Base-by-base conservation (phyloP, 30 jellyfish, hydroid and myxozoan genomes). In the Chironex yamaguchii region DNA sequence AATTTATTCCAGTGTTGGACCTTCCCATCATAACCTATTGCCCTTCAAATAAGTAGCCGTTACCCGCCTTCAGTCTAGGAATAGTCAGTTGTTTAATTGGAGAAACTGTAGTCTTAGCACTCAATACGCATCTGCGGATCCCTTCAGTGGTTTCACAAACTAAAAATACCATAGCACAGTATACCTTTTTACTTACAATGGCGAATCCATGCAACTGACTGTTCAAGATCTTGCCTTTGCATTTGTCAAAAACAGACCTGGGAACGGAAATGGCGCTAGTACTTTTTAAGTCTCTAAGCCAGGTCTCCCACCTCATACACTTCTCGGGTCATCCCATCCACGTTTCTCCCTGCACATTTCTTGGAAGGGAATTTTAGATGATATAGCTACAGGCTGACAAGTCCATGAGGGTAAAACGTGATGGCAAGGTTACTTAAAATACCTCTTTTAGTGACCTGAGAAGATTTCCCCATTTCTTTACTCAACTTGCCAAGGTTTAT, bases 281-380 rank as follows among this genome's bases (percentile, higher is more conserved):
- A 6, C 4, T 24, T 24, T 58, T 58, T 58, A 58, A 22, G 72
- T 58, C 72, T 4, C 72, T 58, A 4, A 58, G 72, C 72, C 72
- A 58, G 30, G 9, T 24, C 72, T 58, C 26, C 72, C 72, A 58
- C 72, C 72, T 58, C 12, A 4, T 58, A 58, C 30, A 12, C 26
- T 58, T 58, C 30, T 58, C 72, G 72, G 72, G 30, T 58, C 72
- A 58, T 22, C 72, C 72, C 72, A 58, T n/a, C 72, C 72, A n/a
- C 12, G 30, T 58, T 58, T 12, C 26, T 58, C 72, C 26, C 11
- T 4, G 72, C 26, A 58, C 72, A 58, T 4, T 26, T 58, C 26
- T 26, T 58, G 72, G 26, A 58, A 58, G 4, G 30, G 26, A 6
- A 58, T 58, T 26, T 58, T 58, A 26, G 72, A 12, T 58, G 72